These are phyloP conservation scores for Sebastes diploproa DNA, from an alignment of 2,797 vertebrate species.

Conservation along the genomic window DNA sequence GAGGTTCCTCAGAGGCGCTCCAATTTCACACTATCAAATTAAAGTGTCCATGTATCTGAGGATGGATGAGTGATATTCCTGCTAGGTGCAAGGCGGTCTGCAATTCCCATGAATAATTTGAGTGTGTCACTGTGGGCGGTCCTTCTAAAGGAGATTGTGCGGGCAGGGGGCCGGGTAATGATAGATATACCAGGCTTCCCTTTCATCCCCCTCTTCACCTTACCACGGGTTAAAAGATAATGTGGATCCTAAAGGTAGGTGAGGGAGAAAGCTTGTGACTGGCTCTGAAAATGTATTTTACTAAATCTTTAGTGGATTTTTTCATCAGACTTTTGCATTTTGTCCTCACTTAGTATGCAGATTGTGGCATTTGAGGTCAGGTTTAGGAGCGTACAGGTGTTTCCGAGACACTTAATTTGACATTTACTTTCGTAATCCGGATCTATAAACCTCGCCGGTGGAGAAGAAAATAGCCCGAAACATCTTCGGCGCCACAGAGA, in stretches of 20 bases:
- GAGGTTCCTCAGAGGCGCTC: slow-evolving; percentile 65
- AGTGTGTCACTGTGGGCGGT: slow-evolving; percentile 67
- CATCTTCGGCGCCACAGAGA: slow-evolving; percentile 26
- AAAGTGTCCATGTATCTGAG: slow-evolving; percentile 71
- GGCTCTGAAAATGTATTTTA: background rate
- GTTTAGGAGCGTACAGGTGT: background rate
- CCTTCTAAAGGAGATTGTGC: slow-evolving; percentile 68
- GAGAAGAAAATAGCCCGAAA: slow-evolving; percentile 45
- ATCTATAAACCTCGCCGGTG: background rate
- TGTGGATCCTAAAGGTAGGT: slow-evolving; percentile 25
- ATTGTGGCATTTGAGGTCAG: background rate
- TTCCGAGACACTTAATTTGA: slow-evolving; percentile 7
- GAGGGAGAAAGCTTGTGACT: background rate
- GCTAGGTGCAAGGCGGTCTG: slow-evolving; percentile 66
- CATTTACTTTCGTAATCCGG: slow-evolving; percentile 20
- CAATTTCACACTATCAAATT: slow-evolving; percentile 79
- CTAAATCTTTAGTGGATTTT: background rate
- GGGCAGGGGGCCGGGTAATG: slow-evolving; percentile 67
- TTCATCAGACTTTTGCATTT: background rate
- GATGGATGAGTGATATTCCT: slow-evolving; percentile 76
- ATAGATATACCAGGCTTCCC: slow-evolving; percentile 70
- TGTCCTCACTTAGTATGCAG: background rate
- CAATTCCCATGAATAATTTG: slow-evolving; percentile 82
- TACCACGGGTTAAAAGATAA: slow-evolving; percentile 49
- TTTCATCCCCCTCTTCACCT: slow-evolving; percentile 52